Percentiles rank a stretch among this genome's conserved stretches.
phyloP scores from a whole-genome alignment of 2,888 invertebrate species.

The Stenotaenia linearis region DNA sequence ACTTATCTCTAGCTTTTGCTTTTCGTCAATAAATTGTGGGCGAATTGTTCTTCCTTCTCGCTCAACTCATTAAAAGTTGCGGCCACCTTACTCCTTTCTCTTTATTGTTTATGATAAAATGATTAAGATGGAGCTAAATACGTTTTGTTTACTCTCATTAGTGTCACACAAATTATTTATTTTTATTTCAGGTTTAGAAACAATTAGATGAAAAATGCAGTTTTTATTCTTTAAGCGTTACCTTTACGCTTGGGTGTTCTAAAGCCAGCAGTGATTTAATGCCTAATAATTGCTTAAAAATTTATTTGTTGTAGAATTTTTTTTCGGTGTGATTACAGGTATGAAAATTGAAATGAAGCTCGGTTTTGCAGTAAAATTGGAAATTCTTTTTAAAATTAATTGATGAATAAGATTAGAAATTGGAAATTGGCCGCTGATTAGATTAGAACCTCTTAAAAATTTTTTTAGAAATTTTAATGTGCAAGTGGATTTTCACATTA shows the following conservation, averaged over 20 bases:
- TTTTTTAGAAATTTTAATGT: no score
- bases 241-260: neutral
- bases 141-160: conserved; percentile 7
- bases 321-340: no score
- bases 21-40: conserved; percentile 4
- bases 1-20: neutral
- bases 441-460: no score
- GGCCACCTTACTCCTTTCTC: neutral
- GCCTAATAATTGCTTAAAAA: no score
- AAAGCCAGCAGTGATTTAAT: no score
- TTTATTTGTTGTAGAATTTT: no score
- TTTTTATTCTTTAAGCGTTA: neutral
- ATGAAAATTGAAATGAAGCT: no score
- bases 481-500: no score
- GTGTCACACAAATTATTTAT: neutral
- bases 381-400: no score
- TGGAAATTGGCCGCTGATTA: no score
- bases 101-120: neutral
- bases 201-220: neutral
- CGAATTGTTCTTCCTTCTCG: neutral
- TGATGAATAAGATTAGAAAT: no score
- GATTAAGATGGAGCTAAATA: conserved; percentile 15
- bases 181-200: neutral
- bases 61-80: conserved; percentile 8
- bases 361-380: no score